Conservation (phyloP, 2,888 invertebrate genomes). For the Ormyrus pomaceus region DNA sequence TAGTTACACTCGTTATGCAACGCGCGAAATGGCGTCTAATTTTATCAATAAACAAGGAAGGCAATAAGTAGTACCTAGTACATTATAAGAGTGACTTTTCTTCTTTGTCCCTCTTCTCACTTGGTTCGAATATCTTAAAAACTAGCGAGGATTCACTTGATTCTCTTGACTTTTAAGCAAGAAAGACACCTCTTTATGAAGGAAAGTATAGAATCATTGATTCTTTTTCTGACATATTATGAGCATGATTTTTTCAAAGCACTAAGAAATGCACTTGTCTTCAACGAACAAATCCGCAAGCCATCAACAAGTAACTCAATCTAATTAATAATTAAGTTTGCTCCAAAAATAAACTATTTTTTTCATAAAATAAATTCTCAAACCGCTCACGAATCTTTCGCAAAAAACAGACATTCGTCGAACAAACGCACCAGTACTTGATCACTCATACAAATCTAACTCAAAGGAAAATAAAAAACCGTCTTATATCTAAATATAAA, state of each 20-base stretch:
- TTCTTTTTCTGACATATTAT: conserved; percentile 29
- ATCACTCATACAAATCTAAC: too few species aligned
- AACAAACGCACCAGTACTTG: too few species aligned
- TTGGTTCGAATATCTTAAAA: conserved; percentile 52
- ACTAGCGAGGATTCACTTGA: conserved; percentile 53
- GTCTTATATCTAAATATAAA: too few species aligned
- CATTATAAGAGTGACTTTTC: conserved; percentile 45
- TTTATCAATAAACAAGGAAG: conserved; percentile 55
- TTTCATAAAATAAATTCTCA: too few species aligned
- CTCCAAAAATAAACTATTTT: too few species aligned
- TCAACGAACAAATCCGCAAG: conserved; percentile 27
- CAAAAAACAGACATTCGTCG: too few species aligned
- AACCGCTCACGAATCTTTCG: too few species aligned
- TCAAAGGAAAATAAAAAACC: too few species aligned
- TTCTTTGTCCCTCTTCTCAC: conserved; percentile 29
- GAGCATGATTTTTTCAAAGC: conserved; percentile 8
- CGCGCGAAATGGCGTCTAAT: conserved; percentile 42
- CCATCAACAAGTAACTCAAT: conserved; percentile 16
- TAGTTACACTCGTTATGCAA: conserved; percentile 44
- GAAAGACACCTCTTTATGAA: conserved; percentile 38
- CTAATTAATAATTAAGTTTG: too few species aligned
- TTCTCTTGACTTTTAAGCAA: conserved; percentile 45
- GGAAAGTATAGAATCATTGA: conserved; percentile 26
- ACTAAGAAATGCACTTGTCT: conserved; percentile 39
- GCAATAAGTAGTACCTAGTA: conserved; percentile 54